Evolutionary conservation across 2,888 invertebrate genomes (phyloP), one percentile per base, ranked within the genome.

Genomic region (Mycalesis mineus): DNA sequence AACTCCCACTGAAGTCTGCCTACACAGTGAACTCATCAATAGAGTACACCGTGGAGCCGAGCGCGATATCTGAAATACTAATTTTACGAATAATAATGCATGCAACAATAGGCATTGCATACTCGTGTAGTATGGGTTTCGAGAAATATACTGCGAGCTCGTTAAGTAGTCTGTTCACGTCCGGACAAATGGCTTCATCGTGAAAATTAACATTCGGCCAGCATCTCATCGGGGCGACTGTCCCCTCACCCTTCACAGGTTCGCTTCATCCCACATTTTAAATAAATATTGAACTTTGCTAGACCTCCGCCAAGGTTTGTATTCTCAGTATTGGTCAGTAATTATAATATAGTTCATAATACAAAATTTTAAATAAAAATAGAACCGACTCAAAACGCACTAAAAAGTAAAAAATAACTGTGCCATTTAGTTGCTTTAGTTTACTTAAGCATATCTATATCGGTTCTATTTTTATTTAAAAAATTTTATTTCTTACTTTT

Each of bases 141-240:
- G 73, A 82, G 84, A 85, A 87, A 77, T 80, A 74, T 75, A 69
- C 71, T 70, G 72, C 65, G 66, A 64, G 74, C 72, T 87, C 81
- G 78, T 86, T 85, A 77, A 67, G 75, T 64, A 71, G 71, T 66
- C 84, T 69, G 63, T 67, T 76, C 87, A 86, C 88, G 87, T 87
- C 70, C 78, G 67, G n/a, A 70, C 74, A 73, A 81, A 88, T 87
- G 84, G 82, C 85, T 85, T 82, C 84, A 86, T 87, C 79, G 86
- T 81, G 78, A 71, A 83, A 82, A 88, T 88, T 86, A 85, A 85
- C 80, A 88, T 88, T 85, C 87, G 80, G 73, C 62, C 79, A 80
- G 83, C 85, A 81, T 82, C 81, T 73, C 62, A 61, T 62, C 66
- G 64, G 59, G 44, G 33, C 33, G 47, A 28, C 11, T 62, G 61